A percentile compares a stretch with the other conserved stretches of the same genome.
Evolutionary conservation across 64 coral and sea anemone species (phyloP).

Genomic region (Montipora efflorescens): DNA sequence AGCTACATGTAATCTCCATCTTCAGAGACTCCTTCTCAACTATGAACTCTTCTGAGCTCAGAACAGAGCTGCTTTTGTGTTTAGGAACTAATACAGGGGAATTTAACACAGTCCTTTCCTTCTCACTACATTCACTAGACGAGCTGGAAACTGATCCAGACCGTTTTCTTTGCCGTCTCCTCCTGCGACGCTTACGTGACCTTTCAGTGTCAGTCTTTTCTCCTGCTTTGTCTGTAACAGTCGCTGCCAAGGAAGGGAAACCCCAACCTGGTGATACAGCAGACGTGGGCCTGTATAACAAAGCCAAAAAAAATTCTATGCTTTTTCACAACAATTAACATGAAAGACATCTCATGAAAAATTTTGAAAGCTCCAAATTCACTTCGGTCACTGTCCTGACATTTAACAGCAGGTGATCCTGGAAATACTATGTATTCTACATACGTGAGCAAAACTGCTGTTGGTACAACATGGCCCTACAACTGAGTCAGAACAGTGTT

Average conservation of each 20-base stretch:
- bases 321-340: no score
- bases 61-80: background rate
- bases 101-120: constrained; percentile 38
- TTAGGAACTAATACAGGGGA: background rate
- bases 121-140: constrained; percentile 91
- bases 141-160: constrained; percentile 90
- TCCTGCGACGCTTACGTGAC: constrained; percentile 65
- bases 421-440: no score
- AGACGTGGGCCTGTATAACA: background rate
- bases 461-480: no score
- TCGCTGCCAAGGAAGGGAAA: constrained; percentile 35
- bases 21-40: background rate
- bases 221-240: constrained; percentile 14
- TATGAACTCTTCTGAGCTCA: background rate
- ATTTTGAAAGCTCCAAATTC: background rate
- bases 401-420: no score
- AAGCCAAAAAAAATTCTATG: background rate
- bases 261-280: constrained; percentile 9
- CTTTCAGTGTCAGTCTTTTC: constrained; percentile 82
- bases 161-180: constrained; percentile 74
- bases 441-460: no score
- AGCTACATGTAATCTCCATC: background rate
- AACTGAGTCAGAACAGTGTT: no score
- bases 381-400: background rate
- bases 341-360: background rate